Evolutionary conservation across 2,888 invertebrate species (phyloP), one percentile per base, ranked within the genome.

Genomic region (Malthinus flaveolus): DNA sequence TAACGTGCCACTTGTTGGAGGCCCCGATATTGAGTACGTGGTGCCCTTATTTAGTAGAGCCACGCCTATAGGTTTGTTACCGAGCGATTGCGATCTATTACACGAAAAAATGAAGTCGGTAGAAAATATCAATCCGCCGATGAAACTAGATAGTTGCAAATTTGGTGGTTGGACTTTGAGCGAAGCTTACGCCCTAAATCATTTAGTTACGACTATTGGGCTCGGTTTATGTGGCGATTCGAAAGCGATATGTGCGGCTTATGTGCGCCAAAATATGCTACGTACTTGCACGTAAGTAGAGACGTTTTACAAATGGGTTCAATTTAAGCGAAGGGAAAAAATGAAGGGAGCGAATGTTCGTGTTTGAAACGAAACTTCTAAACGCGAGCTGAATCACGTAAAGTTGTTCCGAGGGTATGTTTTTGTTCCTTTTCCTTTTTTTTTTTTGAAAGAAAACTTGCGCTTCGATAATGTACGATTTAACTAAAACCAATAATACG

Each of bases 31-130:
- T 13, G 81, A 84, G 58, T 84, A 85, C 34, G 83, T 87, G 59
- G 81, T 88, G 49, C 88, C 88, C 1, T 73, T 89, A 32, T 82
- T 87, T 61, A 86, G 86, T 7, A 83, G 84, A 71, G 79, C 82
- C 31, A 78, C 77, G 6, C 86, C 87, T 1, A 65, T 71, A 4
- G 69, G 66, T 4, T 74, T 82, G 35, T 77, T 78, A 2, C 82
- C 82, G 7, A 44, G 61, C 1, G 66, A 67, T 23, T 15, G 32
- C 7, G 15, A 32, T 5, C 36, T 32, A 7, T 32, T 59, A 6
- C 6, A 53, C 35, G 35, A 37, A 7, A 35, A 36, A 6, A 42
- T 57, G 7, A 54, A 23, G 42, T 8, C 35, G 5, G n/a, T 46
- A 7, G 12, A 35, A 15, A 11, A 15, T 1, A 10, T 7, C 3